Conservation (phyloP, 1,140 invertebrate species). For the Sinella curviseta region DNA sequence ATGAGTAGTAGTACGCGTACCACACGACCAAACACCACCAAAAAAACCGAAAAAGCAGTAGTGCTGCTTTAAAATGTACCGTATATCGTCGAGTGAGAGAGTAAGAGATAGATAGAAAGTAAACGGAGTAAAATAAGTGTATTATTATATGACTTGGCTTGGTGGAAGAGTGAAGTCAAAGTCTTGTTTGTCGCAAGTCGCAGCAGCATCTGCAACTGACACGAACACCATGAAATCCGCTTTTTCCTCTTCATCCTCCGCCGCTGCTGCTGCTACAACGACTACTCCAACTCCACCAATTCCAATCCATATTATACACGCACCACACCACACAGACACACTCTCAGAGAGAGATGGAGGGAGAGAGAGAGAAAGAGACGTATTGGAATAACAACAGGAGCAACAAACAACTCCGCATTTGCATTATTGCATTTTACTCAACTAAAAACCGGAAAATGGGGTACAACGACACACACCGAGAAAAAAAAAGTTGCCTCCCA, state of each 20-base stretch:
- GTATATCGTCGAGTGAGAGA: too few species aligned
- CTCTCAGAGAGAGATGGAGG: neutral
- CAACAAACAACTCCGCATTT: neutral
- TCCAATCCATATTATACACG: constrained; percentile 7
- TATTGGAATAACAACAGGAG: neutral
- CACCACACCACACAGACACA: constrained; percentile 1
- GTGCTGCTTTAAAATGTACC: too few species aligned
- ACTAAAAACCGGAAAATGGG: neutral
- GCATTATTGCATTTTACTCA: neutral
- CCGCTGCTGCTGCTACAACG: neutral
- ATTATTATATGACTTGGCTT: neutral
- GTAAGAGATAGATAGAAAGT: constrained; percentile 30
- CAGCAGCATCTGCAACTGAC: constrained; percentile 16
- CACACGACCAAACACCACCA: too few species aligned
- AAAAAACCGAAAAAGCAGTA: too few species aligned
- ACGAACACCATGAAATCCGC: neutral
- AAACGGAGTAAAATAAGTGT: neutral
- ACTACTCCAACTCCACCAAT: neutral
- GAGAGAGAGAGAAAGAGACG: neutral
- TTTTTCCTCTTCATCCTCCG: neutral
- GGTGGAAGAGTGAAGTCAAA: constrained; percentile 22
- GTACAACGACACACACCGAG: neutral
- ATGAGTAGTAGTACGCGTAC: too few species aligned
- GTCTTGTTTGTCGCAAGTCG: neutral
- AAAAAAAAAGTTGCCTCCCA: neutral